phyloP scores from a whole-genome alignment of 2,113 vertebrate species.

The Corydoras maculifer region DNA sequence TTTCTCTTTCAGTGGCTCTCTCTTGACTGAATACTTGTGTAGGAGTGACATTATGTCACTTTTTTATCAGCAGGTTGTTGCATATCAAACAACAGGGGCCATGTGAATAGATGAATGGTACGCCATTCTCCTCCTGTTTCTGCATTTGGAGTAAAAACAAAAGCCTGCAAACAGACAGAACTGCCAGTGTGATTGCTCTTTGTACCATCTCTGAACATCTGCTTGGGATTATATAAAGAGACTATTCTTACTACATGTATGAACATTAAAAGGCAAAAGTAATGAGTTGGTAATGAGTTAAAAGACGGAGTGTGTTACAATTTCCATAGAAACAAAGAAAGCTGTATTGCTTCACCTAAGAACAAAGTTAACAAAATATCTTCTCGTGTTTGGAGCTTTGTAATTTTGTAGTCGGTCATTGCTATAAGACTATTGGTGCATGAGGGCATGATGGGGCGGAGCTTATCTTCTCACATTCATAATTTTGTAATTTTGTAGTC shows the following conservation, averaged over 20 bases:
- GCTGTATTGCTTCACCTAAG: no score
- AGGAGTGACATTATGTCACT: conserved; percentile 34
- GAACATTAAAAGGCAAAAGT: not conserved
- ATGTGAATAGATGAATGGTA: conserved; percentile 21
- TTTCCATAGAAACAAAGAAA: no score
- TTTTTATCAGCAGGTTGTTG: conserved; percentile 35
- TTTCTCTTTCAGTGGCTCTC: conserved; percentile 7
- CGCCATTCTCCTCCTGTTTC: conserved; percentile 19
- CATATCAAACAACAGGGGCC: conserved; percentile 31
- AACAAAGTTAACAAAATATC: no score
- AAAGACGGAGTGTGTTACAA: no score
- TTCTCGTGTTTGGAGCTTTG: no score
- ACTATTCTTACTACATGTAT: not conserved
- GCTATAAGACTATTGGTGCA: no score
- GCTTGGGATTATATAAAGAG: not conserved
- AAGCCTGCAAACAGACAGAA: not conserved
- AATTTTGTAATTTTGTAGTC: no score
- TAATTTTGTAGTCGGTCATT: no score
- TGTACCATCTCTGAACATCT: not conserved
- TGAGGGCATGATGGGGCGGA: no score
- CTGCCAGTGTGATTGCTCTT: not conserved
- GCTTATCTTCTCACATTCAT: no score
- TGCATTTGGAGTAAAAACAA: conserved; percentile 25
- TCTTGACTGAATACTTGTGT: conserved; percentile 18
- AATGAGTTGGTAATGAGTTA: no score